A percentile compares a stretch with the other conserved stretches of the same genome.
Evolutionary conservation across 92 coral and sea anemone species (phyloP).

Genomic region (Actinernus sp.): DNA sequence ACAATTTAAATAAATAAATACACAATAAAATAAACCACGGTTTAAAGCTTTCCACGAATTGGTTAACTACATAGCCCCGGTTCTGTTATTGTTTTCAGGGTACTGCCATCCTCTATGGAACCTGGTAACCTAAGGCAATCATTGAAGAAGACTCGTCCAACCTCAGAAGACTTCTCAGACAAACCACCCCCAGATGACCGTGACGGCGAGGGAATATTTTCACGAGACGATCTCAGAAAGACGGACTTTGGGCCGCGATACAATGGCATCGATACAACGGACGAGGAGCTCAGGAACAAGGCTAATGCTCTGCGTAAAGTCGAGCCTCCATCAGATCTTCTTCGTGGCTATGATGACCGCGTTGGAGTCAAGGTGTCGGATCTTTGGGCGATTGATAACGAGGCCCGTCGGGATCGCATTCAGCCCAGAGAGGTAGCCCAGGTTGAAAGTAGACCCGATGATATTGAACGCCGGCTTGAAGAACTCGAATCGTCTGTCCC

Average conservation of each 20-base stretch:
- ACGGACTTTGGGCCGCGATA: constrained; percentile 36
- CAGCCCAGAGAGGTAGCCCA: constrained; percentile 62
- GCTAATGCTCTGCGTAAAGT: constrained; percentile 90
- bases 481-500: constrained; percentile 59
- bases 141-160: constrained; percentile 72
- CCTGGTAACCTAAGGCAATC: constrained; percentile 73
- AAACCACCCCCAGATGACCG: constrained; percentile 24
- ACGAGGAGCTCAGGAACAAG: constrained; percentile 56
- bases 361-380: constrained; percentile 94
- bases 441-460: constrained; percentile 53
- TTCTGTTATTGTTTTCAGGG: too few species aligned
- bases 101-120: constrained; percentile 72
- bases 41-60: too few species aligned
- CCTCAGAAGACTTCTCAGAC: constrained; percentile 38
- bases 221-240: constrained; percentile 34
- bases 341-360: constrained; percentile 71
- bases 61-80: too few species aligned
- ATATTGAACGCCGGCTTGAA: constrained; percentile 65
- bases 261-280: constrained; percentile 33
- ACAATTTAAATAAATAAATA: too few species aligned
- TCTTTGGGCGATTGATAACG: constrained; percentile 90
- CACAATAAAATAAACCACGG: too few species aligned
- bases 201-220: constrained; percentile 22
- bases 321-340: constrained; percentile 69
- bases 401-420: constrained; percentile 64